A percentile compares a stretch with the other conserved stretches of the same genome.
Evolutionary conservation across 2,797 vertebrate species (phyloP).

Genomic region (Ateles fusciceps): DNA sequence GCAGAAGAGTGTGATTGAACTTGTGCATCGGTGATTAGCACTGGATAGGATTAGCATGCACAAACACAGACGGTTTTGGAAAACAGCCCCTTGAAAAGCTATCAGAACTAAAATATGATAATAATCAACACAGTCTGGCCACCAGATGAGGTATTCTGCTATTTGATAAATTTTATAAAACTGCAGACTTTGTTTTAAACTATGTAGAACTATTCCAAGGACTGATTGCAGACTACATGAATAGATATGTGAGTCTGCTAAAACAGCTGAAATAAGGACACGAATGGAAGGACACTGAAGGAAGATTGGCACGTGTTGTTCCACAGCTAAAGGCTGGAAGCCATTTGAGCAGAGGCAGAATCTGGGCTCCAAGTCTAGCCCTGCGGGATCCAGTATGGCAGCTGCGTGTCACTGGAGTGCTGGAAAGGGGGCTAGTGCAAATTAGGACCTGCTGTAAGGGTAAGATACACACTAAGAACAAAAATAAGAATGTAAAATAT

Average conservation of each 20-base stretch:
- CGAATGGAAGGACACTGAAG: neutral
- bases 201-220: neutral
- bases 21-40: neutral
- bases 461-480: neutral
- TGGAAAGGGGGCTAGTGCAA: neutral
- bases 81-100: neutral
- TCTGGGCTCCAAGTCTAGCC: neutral
- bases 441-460: neutral
- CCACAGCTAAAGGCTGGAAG: neutral
- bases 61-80: neutral
- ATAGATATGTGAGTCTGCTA: neutral
- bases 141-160: slow-evolving; percentile 38
- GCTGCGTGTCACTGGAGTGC: rapidly evolving
- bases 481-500: neutral
- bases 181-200: neutral
- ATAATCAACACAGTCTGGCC: slow-evolving; percentile 33
- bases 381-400: neutral
- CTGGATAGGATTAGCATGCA: neutral
- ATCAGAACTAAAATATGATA: neutral
- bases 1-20: neutral
- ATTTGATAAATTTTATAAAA: slow-evolving; percentile 19
- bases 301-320: neutral
- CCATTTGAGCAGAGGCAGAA: neutral
- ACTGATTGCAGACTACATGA: neutral
- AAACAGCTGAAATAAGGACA: neutral